phyloP scores from a whole-genome alignment of 2,113 vertebrate species.

The Cephalopholis sonnerati region DNA sequence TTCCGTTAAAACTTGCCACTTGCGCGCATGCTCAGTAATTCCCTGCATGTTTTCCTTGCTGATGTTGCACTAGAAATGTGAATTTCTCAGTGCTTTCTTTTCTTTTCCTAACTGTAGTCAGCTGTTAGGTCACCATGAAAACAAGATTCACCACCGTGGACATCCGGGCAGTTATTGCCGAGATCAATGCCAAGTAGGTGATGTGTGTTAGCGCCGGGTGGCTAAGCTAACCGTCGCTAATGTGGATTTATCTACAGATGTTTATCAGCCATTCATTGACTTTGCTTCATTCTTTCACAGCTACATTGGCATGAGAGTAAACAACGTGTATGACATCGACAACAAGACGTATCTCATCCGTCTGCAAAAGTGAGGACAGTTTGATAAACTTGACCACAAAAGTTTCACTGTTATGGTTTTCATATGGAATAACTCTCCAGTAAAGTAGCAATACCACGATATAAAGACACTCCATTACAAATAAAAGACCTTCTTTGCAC shows the following conservation, averaged over 20 bases:
- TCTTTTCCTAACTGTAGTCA: neutral
- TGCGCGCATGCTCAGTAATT: constrained; percentile 25
- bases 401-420: neutral
- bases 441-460: too few species aligned
- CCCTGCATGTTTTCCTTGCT: constrained; percentile 17
- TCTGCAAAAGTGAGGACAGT: constrained; percentile 93
- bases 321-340: constrained; percentile 98
- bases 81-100: neutral
- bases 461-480: neutral
- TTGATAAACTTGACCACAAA: neutral
- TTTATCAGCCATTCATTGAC: neutral
- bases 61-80: constrained; percentile 44
- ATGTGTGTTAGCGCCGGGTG: neutral
- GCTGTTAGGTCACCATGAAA: constrained; percentile 87
- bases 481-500: neutral
- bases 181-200: constrained; percentile 89
- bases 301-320: constrained; percentile 95
- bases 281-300: constrained; percentile 78
- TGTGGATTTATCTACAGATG: constrained; percentile 20
- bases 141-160: constrained; percentile 92
- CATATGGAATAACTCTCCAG: neutral
- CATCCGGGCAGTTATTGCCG: constrained; percentile 90
- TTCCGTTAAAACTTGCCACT: constrained; percentile 65
- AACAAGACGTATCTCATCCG: constrained; percentile 98
- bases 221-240: constrained; percentile 38